Evolutionary conservation across 1,140 invertebrate genomes (phyloP).

Genomic region (Spodoptera litura): DNA sequence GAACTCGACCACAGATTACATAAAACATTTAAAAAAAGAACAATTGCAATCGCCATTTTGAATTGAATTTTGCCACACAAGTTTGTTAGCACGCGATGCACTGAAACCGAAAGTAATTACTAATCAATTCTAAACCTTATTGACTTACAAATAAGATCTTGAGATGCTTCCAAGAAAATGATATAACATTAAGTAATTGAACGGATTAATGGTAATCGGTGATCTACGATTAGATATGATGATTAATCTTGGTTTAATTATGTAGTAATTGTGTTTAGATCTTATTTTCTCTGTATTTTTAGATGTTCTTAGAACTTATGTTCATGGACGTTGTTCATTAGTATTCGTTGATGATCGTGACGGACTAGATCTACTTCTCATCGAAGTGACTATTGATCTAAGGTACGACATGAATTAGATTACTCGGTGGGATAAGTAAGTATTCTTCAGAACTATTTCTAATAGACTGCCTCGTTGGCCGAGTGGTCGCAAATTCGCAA

Average conservation of each 20-base stretch:
- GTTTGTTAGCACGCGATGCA: conserved; percentile 29
- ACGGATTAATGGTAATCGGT: conserved; percentile 32
- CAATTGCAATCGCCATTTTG: conserved; percentile 5
- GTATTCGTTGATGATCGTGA: too few species aligned
- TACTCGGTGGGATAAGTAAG: too few species aligned
- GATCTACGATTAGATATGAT: conserved; percentile 37
- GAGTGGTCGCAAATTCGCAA: too few species aligned
- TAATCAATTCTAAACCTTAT: conserved; percentile 30
- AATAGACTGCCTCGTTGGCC: too few species aligned
- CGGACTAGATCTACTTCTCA: too few species aligned
- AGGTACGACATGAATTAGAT: too few species aligned
- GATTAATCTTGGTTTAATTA: conserved; percentile 35
- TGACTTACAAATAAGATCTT: conserved; percentile 25
- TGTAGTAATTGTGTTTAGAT: conserved; percentile 16
- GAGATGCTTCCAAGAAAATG: conserved; percentile 25
- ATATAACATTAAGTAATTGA: conserved; percentile 43
- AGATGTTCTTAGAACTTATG: conserved; percentile 15
- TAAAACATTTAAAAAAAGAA: conserved; percentile 28
- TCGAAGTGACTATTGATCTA: too few species aligned
- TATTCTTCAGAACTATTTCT: too few species aligned
- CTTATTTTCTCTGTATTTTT: conserved; percentile 17
- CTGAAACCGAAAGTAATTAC: conserved; percentile 36
- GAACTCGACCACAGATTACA: conserved; percentile 2
- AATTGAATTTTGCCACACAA: conserved; percentile 18
- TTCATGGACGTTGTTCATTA: background rate